phyloP scores from a whole-genome alignment of 1,140 invertebrate species.

The Pogonomyrmex californicus region DNA sequence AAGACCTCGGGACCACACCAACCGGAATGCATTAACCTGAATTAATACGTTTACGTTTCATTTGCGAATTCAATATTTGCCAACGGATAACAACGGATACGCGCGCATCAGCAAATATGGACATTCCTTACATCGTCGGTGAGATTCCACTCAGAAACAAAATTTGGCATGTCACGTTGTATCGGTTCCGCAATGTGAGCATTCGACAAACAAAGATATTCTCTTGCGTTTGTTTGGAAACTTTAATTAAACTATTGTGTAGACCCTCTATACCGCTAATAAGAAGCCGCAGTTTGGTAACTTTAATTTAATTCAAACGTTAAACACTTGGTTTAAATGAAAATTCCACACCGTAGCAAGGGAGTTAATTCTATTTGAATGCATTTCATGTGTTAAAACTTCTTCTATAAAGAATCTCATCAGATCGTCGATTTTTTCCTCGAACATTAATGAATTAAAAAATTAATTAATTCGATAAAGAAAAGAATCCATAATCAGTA shows the following conservation, averaged over 20 bases:
- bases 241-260: conserved; percentile 54
- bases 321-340: conserved; percentile 16
- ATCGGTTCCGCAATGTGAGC: conserved; percentile 8
- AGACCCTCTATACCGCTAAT: conserved; percentile 10
- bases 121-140: conserved; percentile 22
- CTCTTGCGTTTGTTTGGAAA: not conserved
- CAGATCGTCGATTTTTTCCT: too few species aligned
- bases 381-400: not conserved
- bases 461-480: not conserved
- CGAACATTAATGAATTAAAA: conserved; percentile 1
- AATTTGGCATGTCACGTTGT: not conserved
- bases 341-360: not conserved
- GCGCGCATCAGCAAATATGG: conserved; percentile 35
- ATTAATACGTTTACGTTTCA: conserved; percentile 62
- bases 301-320: conserved; percentile 39
- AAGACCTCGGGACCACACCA: conserved; percentile 36
- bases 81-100: not conserved
- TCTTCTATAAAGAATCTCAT: not conserved
- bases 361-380: not conserved
- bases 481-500: not conserved
- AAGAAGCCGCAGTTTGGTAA: conserved; percentile 17
- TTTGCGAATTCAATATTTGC: conserved; percentile 58
- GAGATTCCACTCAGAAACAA: not conserved
- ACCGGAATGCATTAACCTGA: conserved; percentile 54
- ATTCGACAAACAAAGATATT: conserved; percentile 18